These are phyloP conservation scores for Papilio xuthus DNA, from an alignment of 1,140 invertebrate species.

Conservation along the genomic window DNA sequence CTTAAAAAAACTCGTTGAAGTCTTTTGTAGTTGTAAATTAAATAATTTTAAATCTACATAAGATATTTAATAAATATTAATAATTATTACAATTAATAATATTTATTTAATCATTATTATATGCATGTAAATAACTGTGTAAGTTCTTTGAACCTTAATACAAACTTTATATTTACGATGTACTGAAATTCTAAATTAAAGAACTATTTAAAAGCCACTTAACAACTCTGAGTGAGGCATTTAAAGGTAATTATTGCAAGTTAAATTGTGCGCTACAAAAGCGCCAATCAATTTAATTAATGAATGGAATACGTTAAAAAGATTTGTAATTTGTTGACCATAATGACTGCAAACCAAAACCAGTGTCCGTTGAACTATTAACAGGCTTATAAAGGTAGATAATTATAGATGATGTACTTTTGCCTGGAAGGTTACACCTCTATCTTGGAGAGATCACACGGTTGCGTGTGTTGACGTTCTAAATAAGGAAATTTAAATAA, in stretches of 20 bases:
- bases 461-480: not conserved
- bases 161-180: not conserved
- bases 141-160: not conserved
- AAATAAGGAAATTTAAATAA: not conserved
- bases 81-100: no score
- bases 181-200: not conserved
- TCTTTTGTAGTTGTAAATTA: conserved; percentile 17
- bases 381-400: conserved; percentile 19
- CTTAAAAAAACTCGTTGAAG: conserved; percentile 17
- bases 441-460: not conserved
- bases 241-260: not conserved
- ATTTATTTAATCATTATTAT: not conserved
- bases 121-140: not conserved
- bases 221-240: not conserved
- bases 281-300: not conserved
- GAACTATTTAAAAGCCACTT: not conserved
- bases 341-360: not conserved
- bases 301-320: not conserved
- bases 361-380: not conserved
- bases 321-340: not conserved
- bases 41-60: not conserved
- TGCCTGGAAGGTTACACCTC: not conserved
- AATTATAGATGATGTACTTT: not conserved
- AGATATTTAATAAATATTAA: no score
- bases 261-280: not conserved